These are phyloP conservation scores for Synanthedon myopaeformis DNA, from an alignment of 2,888 invertebrate genomes.

Conservation along the genomic window DNA sequence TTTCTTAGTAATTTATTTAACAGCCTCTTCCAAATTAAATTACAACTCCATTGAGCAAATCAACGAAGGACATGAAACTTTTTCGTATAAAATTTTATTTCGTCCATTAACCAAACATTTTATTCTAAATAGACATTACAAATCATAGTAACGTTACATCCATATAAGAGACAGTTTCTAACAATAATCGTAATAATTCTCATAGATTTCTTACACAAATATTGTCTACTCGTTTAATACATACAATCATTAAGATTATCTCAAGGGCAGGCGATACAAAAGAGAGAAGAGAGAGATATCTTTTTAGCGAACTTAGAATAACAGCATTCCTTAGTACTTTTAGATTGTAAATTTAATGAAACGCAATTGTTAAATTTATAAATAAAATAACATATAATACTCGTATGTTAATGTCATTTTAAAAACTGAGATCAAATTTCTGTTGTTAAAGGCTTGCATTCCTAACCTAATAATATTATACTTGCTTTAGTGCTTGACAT, in stretches of 20 bases:
- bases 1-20: constrained; percentile 55
- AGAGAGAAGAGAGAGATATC: too few relatives aligned
- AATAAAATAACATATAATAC: too few relatives aligned
- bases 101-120: constrained; percentile 26
- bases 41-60: constrained; percentile 59
- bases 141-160: constrained; percentile 12
- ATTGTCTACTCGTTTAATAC: constrained; percentile 44
- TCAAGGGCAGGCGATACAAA: too few relatives aligned
- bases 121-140: constrained; percentile 32
- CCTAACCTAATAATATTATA: too few relatives aligned
- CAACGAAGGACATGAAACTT: constrained; percentile 47
- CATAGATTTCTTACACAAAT: constrained; percentile 44
- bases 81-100: constrained; percentile 56
- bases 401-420: too few relatives aligned
- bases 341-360: too few relatives aligned
- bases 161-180: constrained; percentile 6
- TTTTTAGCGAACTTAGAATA: too few relatives aligned
- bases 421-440: too few relatives aligned
- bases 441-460: too few relatives aligned
- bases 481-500: too few relatives aligned
- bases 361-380: too few relatives aligned
- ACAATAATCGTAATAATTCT: constrained; percentile 10
- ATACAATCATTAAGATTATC: constrained; percentile 4
- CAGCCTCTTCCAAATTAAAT: constrained; percentile 51
- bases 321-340: too few relatives aligned